Percentiles rank a stretch among this genome's conserved stretches.
Conservation (phyloP, 2,888 invertebrate species). For the Hartigia nigra region DNA sequence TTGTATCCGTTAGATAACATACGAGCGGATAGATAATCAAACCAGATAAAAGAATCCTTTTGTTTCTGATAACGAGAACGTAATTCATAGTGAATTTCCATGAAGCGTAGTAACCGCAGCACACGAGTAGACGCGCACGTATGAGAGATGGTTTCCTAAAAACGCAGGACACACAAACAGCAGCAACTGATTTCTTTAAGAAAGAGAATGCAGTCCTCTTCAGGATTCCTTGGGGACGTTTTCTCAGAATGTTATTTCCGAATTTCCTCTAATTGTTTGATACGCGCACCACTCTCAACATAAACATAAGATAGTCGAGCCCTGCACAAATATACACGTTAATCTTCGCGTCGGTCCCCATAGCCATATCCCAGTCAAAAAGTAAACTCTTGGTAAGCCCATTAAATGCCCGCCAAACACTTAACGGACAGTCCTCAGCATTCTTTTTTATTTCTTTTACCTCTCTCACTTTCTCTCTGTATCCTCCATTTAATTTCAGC, state of each 20-base stretch:
- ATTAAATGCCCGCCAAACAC: slow-evolving; percentile 2
- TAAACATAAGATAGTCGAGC: slow-evolving; percentile 33
- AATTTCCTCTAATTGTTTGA: slow-evolving; percentile 24
- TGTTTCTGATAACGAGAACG: background rate
- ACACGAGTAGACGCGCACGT: background rate
- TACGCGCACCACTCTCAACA: slow-evolving; percentile 24
- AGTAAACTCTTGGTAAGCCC: slow-evolving; percentile 6
- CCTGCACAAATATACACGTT: slow-evolving; percentile 23
- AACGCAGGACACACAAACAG: slow-evolving; percentile 4
- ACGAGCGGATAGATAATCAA: background rate
- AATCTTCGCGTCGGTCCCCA: slow-evolving; percentile 7
- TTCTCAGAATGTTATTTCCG: slow-evolving; percentile 24
- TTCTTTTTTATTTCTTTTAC: background rate
- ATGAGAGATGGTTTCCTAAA: slow-evolving; percentile 5
- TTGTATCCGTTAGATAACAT: background rate
- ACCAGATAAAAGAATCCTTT: background rate
- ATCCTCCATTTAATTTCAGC: background rate
- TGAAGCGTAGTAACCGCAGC: background rate
- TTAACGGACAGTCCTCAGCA: background rate
- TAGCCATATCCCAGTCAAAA: background rate
- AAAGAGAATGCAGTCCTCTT: background rate
- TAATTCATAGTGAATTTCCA: slow-evolving; percentile 1
- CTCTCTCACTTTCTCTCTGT: background rate
- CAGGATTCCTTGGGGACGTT: background rate
- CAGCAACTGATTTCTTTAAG: background rate